Base-by-base conservation (phyloP, 2,888 invertebrate genomes). In the Dimorphilus gyrociliatus region DNA sequence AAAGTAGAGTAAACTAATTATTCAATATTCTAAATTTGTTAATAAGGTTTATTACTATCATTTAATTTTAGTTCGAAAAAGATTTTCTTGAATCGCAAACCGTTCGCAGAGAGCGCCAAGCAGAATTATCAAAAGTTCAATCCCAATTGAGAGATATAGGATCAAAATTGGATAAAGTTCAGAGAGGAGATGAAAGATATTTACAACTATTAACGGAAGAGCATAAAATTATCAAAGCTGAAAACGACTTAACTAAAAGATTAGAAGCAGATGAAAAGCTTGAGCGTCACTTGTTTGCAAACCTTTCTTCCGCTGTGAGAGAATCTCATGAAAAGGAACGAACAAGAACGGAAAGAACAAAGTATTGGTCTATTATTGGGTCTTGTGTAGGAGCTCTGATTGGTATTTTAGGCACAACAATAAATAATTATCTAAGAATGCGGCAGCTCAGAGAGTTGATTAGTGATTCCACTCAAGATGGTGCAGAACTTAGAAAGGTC, bases 281-380 rank as follows among this genome's bases (percentile, higher is more conserved):
- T n/a, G 82, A 84, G 57, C 63, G 81, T 3, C 77, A 50, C 21
- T 37, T 39, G 16, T 81, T 81, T 53, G 70, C 74, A 1, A 68
- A 71, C 0, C 71, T 81, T 53, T 76, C 78, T 0, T 73, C 74
- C 14, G 75, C 78, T 0, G 73, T 82, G 1, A 71, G 81, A 40
- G 72, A 78, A 41, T 78, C 78, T 13, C 81, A 84, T 51, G 82
- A 84, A 56, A 70, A 78, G 33, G 82, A 84, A 56, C 61, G 81
- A 21, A 74, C 77, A 0, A 76, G 81, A 16, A 72, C 78, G 3
- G 81, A 82, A 55, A 69, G 77, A 33, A 80, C 81, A 34, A 82
- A 82, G 60, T 82, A 82, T 56, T 80, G 80, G 74, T 76, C 76
- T 38, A 70, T 79, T 32, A 73, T 76, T 24, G 76, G 75, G 4